Base-by-base conservation (phyloP, 2,113 vertebrate species). In the Choloepus hoffmanni region DNA sequence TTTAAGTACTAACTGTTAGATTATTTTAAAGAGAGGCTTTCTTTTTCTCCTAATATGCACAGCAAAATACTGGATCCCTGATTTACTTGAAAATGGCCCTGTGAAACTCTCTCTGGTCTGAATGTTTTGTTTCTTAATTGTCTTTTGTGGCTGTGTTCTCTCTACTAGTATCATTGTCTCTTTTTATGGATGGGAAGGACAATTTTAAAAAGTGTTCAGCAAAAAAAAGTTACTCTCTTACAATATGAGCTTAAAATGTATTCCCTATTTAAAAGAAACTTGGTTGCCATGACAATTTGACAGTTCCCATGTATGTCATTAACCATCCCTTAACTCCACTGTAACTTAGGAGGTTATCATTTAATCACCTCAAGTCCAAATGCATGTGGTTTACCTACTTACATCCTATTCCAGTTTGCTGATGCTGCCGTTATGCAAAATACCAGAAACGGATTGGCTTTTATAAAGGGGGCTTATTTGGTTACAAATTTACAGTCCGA, bases 261-360 rank as follows among this genome's bases (percentile, higher is more conserved):
- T 45, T 87, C 43, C 33, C 10, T 85, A 60, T 58, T 94, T 95
- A 50, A 43, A 84, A 79, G 86, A 83, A 65, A 72, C 76, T 11
- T 76, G 78, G 45, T 62, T 95, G n/a, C 63, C 6, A 2, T 89
- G 65, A 63, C 28, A 43, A 13, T 36, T 36, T 36, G 36, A 36
- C 36, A 36, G 2, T 90, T 86, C 23, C 21, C 68, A 24, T 9
- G 16, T 36, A 78, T 3, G 33, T 82, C 43, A 70, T 18, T 87
- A 58, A 93, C 23, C 7, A 68, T 33, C 21, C 7, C 45, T 65
- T 21, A 45, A 7, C 12, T 13, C 43, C 4, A 7, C 13, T 15
- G 4, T 70, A 55, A 70, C 26, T 76, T 91, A 58, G 58, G 58
- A 83, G 67, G 40, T 74, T 95, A 30, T 77, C 18, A 2, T 79